Evolutionary conservation across 1,140 invertebrate genomes (phyloP).

Genomic region (Pogonomyrmex barbatus): DNA sequence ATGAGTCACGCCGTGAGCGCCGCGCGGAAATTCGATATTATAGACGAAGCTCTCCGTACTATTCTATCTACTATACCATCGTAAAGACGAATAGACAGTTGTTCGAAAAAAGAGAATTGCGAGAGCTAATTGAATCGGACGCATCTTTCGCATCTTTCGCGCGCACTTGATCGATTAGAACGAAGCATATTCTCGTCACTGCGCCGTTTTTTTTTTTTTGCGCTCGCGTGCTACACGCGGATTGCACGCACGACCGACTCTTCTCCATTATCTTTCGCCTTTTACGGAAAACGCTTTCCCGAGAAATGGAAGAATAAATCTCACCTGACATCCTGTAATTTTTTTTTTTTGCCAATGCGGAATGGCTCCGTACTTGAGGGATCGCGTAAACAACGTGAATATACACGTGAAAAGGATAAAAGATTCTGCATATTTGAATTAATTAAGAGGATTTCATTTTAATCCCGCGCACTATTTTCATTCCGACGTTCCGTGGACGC

Average conservation of each 20-base stretch:
- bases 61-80: neutral
- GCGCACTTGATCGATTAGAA: conserved; percentile 48
- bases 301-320: conserved; percentile 43
- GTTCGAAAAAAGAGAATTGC: conserved; percentile 64
- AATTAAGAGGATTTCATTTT: conserved; percentile 54
- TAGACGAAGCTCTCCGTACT: conserved; percentile 15
- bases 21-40: conserved; percentile 50
- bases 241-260: conserved; percentile 35
- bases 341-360: neutral
- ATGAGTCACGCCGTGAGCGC: conserved; percentile 14
- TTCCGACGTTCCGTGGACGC: too few relatives aligned
- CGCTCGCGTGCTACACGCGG: conserved; percentile 17
- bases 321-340: conserved; percentile 13
- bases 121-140: conserved; percentile 46
- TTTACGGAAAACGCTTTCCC: conserved; percentile 5
- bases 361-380: neutral
- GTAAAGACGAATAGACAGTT: conserved; percentile 56
- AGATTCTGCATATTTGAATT: conserved; percentile 40
- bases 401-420: neutral
- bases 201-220: neutral
- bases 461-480: conserved; percentile 48
- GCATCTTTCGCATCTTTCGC: neutral
- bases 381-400: conserved; percentile 31
- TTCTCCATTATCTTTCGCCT: conserved; percentile 26
- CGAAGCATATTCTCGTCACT: conserved; percentile 1